Base-by-base conservation (phyloP, 2,888 invertebrate genomes). In the Macrostomum cliftonense region DNA sequence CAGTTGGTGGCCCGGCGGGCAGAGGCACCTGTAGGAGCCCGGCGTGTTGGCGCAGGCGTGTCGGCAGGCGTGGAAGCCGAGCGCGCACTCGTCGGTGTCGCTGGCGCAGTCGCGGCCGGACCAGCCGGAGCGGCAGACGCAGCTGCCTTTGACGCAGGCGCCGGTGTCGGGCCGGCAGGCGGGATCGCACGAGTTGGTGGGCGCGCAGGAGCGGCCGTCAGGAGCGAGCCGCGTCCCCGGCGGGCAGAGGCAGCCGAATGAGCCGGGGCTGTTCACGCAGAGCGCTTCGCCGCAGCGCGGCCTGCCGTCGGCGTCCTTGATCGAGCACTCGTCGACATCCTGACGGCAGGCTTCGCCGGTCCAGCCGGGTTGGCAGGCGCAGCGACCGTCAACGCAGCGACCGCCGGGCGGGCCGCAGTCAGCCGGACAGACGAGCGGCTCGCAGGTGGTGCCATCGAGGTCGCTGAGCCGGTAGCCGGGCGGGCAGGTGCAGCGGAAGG, bases 141-240 rank as follows among this genome's bases (percentile, higher is more conserved):
- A 45, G 42, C 36, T 42, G 21, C 42, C 42, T 7, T 45, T 45
- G 36, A 28, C n/a, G 42, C 46, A 45, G 14, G 36, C 38, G n/a
- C 46, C 46, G 17, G 17, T 42, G 17, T 42, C 17, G 5, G 16
- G 40, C 9, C 40, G 20, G 40, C 17, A 16, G 20, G 40, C 20
- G 40, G 40, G 20, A 2, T 17, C 16, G 40, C 16, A 16, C 2
- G 40, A 16, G 20, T 16, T 16, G 40, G 5, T 17, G 17, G 20
- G 40, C 20, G 20, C 40, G 20, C 40, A 40, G 17, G 17, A 17
- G 5, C 40, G 40, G 20, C 40, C 40, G 40, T 40, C 40, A 9
- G 40, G 9, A 9, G 5, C 17, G 9, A 40, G 40, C 17, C 16
- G 40, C 9, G 2, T 2, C 5, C 20, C 20, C 5, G 17, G 40